Percentiles rank a stretch among this genome's conserved stretches.
phyloP scores from a whole-genome alignment of 2,888 invertebrate species.

The Melangyna quadrimaculata region DNA sequence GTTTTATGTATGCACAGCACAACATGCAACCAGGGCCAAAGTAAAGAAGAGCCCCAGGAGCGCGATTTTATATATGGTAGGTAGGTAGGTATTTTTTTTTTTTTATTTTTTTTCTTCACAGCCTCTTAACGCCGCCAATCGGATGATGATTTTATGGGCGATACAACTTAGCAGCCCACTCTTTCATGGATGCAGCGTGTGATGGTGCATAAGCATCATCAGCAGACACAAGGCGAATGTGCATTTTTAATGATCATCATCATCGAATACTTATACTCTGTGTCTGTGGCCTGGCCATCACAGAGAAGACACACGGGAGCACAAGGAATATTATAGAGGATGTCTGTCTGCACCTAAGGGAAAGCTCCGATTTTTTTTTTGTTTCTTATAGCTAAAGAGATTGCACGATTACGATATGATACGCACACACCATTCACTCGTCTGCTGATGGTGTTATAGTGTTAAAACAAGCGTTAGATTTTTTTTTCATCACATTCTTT shows the following conservation, averaged over 20 bases:
- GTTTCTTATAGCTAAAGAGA: conserved; percentile 4
- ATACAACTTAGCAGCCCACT: conserved; percentile 72
- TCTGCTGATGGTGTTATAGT: conserved; percentile 43
- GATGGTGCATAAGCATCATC: conserved; percentile 31
- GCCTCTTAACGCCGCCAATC: conserved; percentile 72
- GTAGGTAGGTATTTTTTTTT: too few relatives aligned
- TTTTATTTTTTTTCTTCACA: conserved; percentile 53
- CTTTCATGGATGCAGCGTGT: conserved; percentile 47
- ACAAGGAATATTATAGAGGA: conserved; percentile 21
- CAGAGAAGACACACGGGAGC: conserved; percentile 58
- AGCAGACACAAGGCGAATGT: conserved; percentile 47
- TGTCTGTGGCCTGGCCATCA: too few relatives aligned
- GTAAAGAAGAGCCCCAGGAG: conserved; percentile 57
- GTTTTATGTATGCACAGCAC: conserved; percentile 62
- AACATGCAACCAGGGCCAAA: conserved; percentile 52
- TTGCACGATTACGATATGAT: conserved; percentile 54
- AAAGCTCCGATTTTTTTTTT: conserved; percentile 47
- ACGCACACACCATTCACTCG: conserved; percentile 40
- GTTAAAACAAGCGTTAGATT: conserved; percentile 63
- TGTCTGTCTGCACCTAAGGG: conserved; percentile 48
- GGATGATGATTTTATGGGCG: conserved; percentile 72
- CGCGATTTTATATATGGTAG: conserved; percentile 21
- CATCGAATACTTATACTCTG: background rate
- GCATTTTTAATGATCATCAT: conserved; percentile 64
- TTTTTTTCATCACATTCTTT: background rate